phyloP scores from a whole-genome alignment of 2,797 vertebrate species.

The Alca torda region DNA sequence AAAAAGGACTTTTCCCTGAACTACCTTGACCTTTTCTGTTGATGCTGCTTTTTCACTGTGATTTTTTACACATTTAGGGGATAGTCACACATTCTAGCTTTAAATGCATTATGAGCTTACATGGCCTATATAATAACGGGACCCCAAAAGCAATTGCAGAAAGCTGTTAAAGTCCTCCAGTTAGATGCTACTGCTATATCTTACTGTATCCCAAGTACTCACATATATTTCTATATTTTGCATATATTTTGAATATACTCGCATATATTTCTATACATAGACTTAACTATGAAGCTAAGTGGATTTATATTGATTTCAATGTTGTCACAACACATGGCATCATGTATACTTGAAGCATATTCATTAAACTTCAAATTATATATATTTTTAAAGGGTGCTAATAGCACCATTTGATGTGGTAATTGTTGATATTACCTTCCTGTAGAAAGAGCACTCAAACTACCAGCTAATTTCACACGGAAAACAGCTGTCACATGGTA shows the following conservation, averaged over 20 bases:
- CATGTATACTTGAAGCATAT: not conserved
- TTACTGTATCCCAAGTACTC: not conserved
- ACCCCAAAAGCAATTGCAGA: not conserved
- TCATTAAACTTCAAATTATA: slow-evolving; percentile 18
- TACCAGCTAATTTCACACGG: slow-evolving; percentile 7
- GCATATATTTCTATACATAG: not conserved
- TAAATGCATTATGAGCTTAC: not conserved
- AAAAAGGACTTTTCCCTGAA: slow-evolving; percentile 6
- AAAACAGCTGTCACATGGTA: slow-evolving; percentile 48
- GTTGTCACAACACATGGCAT: not conserved
- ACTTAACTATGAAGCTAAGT: not conserved
- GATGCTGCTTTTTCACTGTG: not conserved
- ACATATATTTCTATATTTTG: not conserved
- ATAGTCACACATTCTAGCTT: not conserved
- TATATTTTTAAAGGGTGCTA: not conserved
- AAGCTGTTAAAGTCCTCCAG: not conserved
- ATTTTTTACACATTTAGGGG: not conserved
- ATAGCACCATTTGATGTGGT: not conserved
- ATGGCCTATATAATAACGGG: not conserved
- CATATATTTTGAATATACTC: too few species aligned
- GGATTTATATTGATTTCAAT: not conserved
- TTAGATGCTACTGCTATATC: not conserved
- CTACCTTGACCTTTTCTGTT: slow-evolving; percentile 21
- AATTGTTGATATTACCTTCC: slow-evolving; percentile 30
- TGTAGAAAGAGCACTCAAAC: slow-evolving; percentile 5